phyloP scores from a whole-genome alignment of 2,888 invertebrate species.

The Ormyrus labotus region DNA sequence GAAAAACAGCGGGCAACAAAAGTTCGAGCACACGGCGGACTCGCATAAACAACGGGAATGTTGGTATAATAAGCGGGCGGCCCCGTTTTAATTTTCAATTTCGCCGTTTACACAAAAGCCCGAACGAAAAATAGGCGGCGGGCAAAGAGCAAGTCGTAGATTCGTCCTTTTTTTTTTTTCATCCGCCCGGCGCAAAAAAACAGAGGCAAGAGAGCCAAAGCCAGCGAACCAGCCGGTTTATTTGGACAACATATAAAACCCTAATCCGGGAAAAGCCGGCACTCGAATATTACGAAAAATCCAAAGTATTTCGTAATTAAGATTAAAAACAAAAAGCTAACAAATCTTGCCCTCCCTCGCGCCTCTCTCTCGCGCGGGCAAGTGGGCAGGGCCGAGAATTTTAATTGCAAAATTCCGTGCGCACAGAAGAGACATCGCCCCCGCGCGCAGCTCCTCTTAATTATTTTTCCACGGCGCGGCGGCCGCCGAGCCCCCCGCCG shows the following conservation, averaged over 20 bases:
- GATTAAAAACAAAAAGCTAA: conserved; percentile 26
- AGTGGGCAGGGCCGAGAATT: conserved; percentile 10
- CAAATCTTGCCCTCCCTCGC: background rate
- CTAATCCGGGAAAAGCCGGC: conserved; percentile 9
- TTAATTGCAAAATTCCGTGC: conserved; percentile 52
- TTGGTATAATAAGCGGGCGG: conserved; percentile 1
- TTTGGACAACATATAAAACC: conserved; percentile 32
- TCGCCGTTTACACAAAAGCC: conserved; percentile 6
- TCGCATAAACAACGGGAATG: background rate
- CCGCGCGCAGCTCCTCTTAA: conserved; percentile 35
- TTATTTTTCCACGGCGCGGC: conserved; percentile 46
- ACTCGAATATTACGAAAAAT: conserved; percentile 18
- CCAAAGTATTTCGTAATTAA: conserved; percentile 51
- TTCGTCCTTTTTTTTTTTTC: no score
- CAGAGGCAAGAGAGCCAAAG: background rate
- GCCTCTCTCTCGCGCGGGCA: background rate
- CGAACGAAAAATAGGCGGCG: no score
- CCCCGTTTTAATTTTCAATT: conserved; percentile 26
- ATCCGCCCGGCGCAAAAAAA: background rate
- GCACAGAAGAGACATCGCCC: background rate
- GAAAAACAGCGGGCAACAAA: background rate
- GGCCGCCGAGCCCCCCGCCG: background rate
- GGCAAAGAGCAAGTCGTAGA: no score
- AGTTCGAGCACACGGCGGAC: background rate
- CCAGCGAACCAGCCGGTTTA: background rate